Evolutionary conservation across 2,797 vertebrate species (phyloP), one percentile per base, ranked within the genome.

Genomic region (Cryptoblepharus egeriae): DNA sequence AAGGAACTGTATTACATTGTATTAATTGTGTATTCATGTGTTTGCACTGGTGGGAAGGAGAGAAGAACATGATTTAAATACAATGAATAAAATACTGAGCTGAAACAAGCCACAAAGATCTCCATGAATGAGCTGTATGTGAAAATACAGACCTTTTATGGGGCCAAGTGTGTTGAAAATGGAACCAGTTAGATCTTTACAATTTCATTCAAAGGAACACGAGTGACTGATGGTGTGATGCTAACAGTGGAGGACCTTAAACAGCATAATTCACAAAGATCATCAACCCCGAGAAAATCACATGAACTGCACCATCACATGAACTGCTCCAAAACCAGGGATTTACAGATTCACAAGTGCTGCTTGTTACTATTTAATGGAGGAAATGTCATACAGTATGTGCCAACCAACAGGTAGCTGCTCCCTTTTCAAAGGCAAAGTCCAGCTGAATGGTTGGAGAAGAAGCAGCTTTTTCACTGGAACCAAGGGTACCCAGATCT

Each of bases 21-120:
- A 61, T 58, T 85, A 42, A 22, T 1, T 0, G 1, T 90, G 5
- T 28, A 81, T 75, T 1, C 79, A 89, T 85, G 28, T 82, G 49
- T 42, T 28, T 73, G 60, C 0, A 11, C 32, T 37, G 24, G 55
- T n/a, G 49, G 37, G 16, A 49, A 64, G 24, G 35, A 26, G 20
- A 20, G 1, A 49, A 10, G 12, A 2, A 49, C n/a, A 80, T 58
- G 37, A 45, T 45, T 65, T 75, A 71, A 71, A 80, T 71, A 72
- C 68, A 81, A 37, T 77, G 58, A 77, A 72, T 18, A 30, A 71
- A 71, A 72, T 6, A 10, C 58, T 24, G 39, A 72, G 49, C 6
- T 32, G 49, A 76, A 75, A 63, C 3, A 16, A 55, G 28, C 2
- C 42, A 26, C 5, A 77, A 85, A 4, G 37, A 72, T 49, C 24